Percentiles rank a stretch among this genome's conserved stretches.
Conservation (phyloP, 2,113 vertebrate genomes). For the Suncus etruscus region DNA sequence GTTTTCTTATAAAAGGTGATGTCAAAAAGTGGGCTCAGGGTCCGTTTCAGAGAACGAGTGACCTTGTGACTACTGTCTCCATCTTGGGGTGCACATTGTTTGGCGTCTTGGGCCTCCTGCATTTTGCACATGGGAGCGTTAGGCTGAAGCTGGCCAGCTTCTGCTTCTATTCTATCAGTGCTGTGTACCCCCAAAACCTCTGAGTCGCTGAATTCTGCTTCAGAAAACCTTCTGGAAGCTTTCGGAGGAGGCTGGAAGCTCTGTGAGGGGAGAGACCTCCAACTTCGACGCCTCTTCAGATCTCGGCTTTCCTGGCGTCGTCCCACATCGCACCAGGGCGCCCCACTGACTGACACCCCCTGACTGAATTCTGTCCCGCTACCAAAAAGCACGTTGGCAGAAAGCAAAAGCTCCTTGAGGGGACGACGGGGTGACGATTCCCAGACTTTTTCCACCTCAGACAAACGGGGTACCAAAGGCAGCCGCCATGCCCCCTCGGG, state of each 20-base stretch:
- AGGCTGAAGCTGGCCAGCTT: neutral
- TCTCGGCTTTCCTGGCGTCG: neutral
- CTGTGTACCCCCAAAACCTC: accelerated
- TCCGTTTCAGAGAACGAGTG: neutral
- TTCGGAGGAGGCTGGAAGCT: neutral
- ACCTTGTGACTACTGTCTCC: neutral
- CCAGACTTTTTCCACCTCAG: constrained; percentile 59
- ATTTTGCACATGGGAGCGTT: accelerated
- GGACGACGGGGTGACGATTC: constrained; percentile 11
- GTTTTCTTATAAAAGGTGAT: constrained; percentile 7
- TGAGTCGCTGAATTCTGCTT: neutral
- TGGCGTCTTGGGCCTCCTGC: accelerated
- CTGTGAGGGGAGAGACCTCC: neutral
- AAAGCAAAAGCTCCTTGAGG: neutral
- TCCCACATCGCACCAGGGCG: accelerated
- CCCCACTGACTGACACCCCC: neutral
- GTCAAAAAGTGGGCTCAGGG: neutral
- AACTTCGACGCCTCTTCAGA: accelerated
- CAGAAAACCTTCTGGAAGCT: neutral
- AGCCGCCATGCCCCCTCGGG: constrained; percentile 24
- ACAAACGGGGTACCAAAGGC: constrained; percentile 53
- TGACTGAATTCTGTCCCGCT: neutral
- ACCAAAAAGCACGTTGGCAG: neutral
- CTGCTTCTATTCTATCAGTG: neutral
- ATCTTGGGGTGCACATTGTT: neutral